Conservation (phyloP, 2,113 vertebrate species). For the Serilophus lunatus region DNA sequence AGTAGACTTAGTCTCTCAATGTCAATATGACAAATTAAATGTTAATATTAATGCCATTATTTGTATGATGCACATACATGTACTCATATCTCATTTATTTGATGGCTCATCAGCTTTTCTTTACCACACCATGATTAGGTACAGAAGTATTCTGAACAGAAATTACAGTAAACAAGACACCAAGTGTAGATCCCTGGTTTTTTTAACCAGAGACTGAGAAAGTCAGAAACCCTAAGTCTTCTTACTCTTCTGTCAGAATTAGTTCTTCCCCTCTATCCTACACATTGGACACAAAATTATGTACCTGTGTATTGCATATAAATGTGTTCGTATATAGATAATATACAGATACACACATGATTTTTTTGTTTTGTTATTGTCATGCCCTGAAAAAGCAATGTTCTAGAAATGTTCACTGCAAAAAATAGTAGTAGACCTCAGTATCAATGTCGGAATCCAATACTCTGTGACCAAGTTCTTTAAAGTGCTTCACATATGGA, state of each 20-base stretch:
- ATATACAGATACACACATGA: background rate
- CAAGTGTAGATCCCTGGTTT: background rate
- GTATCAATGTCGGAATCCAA: background rate
- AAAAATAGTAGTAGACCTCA: background rate
- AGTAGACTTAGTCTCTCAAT: background rate
- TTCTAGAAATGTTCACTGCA: background rate
- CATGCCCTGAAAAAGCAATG: background rate
- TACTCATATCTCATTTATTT: background rate
- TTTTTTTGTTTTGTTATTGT: background rate
- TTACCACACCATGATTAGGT: background rate
- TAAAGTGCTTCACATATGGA: rapidly evolving
- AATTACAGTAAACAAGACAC: background rate
- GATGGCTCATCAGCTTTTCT: background rate
- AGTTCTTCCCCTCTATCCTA: background rate
- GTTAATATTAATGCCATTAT: background rate
- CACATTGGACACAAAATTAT: background rate
- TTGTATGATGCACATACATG: background rate
- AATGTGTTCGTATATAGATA: background rate
- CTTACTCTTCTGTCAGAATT: background rate
- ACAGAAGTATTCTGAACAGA: background rate
- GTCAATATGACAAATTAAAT: background rate
- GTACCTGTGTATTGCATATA: no score
- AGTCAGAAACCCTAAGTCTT: no score
- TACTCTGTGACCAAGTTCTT: background rate
- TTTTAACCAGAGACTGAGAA: no score